Base-by-base conservation (phyloP, 1,140 invertebrate genomes). In the Diachasma alloeum region DNA sequence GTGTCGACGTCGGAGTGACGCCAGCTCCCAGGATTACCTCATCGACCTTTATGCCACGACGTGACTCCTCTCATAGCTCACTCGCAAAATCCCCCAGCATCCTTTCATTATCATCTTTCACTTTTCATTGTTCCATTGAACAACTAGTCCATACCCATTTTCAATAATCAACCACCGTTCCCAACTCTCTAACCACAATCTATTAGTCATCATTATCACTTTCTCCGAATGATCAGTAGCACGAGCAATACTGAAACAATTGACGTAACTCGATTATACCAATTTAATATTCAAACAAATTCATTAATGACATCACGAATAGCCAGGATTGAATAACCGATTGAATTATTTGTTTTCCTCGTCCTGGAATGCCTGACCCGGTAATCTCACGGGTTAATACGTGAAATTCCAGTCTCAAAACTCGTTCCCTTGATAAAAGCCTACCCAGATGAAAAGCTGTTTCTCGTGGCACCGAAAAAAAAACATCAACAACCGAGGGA, bases 21-120 rank as follows among this genome's bases (percentile, higher is more conserved):
- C 80, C 82, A 80, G 26, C 22, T 37, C 39, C 68, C 42, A 17
- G 24, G 71, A 79, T 83, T 79, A 81, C 80, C 79, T 83, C 80
- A 81, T 72, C 81, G 75, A 78, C 77, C 76, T 79, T 79, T 72
- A 72, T 76, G 44, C 70, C 37, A 69, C 59, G 22, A 70, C 42
- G 37, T 70, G 70, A 15, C 37, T 75, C 22, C n/a, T 53, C 44
- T 31, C 17, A 56, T 76, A 76, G 78, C 77, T 76, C 75, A 26
- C 37, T 42, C 67, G 24, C 39, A 39, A 48, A 42, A n/a, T 63
- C 53, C 31, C 31, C 31, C 66, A 48, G 19, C 39, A 56, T 22
- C 31, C 17, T 46, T 53, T 46, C 31, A 46, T 46, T 53, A 19
- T 31, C 19, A 39, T 17, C 72, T 74, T 42, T 67, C 39, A 74